phyloP scores from a whole-genome alignment of 2,797 vertebrate genomes.

The Syndactyla subalaris region DNA sequence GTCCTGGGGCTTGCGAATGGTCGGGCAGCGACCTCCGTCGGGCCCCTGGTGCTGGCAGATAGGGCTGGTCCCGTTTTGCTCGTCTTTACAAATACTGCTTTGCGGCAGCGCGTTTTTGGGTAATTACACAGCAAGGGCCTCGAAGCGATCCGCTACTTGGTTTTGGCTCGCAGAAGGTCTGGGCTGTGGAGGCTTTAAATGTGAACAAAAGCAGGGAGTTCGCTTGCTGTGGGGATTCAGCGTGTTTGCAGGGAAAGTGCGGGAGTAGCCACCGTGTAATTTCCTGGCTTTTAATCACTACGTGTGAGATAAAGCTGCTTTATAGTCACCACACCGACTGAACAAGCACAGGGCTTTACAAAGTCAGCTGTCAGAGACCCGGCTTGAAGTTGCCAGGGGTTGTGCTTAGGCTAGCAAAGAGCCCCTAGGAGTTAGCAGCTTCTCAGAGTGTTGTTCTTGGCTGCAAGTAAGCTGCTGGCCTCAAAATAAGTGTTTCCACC shows the following conservation, averaged over 20 bases:
- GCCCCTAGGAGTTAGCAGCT: conserved; percentile 10
- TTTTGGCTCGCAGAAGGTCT: not conserved
- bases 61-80: not conserved
- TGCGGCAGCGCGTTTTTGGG: not conserved
- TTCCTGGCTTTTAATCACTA: not conserved
- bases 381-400: not conserved
- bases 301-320: not conserved
- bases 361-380: not conserved
- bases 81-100: not conserved
- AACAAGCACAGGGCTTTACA: not conserved
- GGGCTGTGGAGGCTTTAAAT: not conserved
- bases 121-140: not conserved
- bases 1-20: no score
- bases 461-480: not conserved
- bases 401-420: not conserved
- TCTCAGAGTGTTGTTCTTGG: not conserved
- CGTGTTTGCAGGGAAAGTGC: not conserved
- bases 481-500: not conserved
- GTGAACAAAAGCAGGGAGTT: not conserved
- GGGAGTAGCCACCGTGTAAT: not conserved
- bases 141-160: not conserved
- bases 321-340: not conserved
- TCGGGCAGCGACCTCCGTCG: no score
- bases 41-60: not conserved
- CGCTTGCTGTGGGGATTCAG: not conserved